These are phyloP conservation scores for Psephotus haematonotus DNA, from an alignment of 2,113 vertebrate species.

Conservation along the genomic window DNA sequence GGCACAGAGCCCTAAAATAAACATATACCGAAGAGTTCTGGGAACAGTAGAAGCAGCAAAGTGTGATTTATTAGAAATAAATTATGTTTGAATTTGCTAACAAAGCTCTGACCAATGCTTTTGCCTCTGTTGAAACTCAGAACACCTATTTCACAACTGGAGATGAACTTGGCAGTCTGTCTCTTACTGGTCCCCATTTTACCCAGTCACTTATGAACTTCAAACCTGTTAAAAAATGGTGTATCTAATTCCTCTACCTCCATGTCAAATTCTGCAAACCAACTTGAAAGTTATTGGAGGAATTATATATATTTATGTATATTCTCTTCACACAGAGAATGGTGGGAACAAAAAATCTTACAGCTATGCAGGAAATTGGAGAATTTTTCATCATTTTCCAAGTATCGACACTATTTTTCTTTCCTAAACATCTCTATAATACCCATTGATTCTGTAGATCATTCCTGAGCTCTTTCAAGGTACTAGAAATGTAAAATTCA, in stretches of 20 bases:
- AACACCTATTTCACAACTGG: background rate
- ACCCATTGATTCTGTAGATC: background rate
- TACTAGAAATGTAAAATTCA: background rate
- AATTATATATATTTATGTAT: background rate
- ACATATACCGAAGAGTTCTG: background rate
- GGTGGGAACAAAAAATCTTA: background rate
- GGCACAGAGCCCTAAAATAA: constrained; percentile 28
- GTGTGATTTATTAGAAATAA: constrained; percentile 10
- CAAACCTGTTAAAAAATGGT: background rate
- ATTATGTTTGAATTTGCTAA: constrained; percentile 13
- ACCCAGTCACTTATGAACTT: background rate
- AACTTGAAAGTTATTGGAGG: background rate
- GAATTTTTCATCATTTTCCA: background rate
- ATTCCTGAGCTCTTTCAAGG: background rate
- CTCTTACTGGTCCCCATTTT: background rate
- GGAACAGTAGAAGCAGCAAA: background rate
- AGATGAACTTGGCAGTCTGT: background rate
- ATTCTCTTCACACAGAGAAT: background rate
- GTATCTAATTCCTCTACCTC: background rate
- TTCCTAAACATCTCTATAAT: background rate
- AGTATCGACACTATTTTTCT: background rate
- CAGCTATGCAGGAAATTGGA: background rate
- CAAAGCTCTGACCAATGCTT: background rate
- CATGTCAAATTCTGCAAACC: background rate
- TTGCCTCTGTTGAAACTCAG: background rate